phyloP scores from a whole-genome alignment of 2,888 invertebrate species.

The Pammene fasciana region DNA sequence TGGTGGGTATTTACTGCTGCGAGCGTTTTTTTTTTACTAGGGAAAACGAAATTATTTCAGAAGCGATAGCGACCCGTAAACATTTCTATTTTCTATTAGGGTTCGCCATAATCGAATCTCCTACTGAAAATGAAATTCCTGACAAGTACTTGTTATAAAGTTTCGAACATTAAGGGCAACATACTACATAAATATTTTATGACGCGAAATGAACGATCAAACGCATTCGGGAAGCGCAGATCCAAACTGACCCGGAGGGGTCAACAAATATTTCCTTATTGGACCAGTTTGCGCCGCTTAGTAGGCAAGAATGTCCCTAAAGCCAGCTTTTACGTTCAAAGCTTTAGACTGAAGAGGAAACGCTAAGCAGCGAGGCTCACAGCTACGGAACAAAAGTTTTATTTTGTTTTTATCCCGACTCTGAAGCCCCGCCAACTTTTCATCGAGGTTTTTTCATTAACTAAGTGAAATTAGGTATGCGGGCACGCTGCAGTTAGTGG shows the following conservation, averaged over 20 bases:
- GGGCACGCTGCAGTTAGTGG: constrained; percentile 23
- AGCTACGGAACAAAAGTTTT: constrained; percentile 25
- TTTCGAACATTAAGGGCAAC: too few species aligned
- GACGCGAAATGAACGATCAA: background rate
- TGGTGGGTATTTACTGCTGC: too few species aligned
- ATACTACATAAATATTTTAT: too few species aligned
- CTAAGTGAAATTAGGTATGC: constrained; percentile 21
- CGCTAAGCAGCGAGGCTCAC: constrained; percentile 6
- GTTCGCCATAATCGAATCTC: too few species aligned
- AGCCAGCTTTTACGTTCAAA: constrained; percentile 17
- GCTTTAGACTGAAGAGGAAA: constrained; percentile 28
- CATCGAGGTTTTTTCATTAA: constrained; percentile 26
- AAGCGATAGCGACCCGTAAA: too few species aligned
- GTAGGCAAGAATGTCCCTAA: constrained; percentile 9
- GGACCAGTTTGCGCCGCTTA: constrained; percentile 5
- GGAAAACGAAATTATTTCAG: too few species aligned
- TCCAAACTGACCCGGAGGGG: constrained; percentile 1
- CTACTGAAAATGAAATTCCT: too few species aligned
- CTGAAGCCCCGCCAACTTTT: constrained; percentile 17
- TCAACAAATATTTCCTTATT: constrained; percentile 17
- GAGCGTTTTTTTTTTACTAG: too few species aligned
- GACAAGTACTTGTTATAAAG: too few species aligned
- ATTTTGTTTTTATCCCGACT: constrained; percentile 29
- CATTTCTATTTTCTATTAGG: too few species aligned
- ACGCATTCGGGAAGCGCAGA: background rate